Evolutionary conservation across 1,140 invertebrate genomes (phyloP), one percentile per base, ranked within the genome.

Genomic region (Drosophila kohkoa): DNA sequence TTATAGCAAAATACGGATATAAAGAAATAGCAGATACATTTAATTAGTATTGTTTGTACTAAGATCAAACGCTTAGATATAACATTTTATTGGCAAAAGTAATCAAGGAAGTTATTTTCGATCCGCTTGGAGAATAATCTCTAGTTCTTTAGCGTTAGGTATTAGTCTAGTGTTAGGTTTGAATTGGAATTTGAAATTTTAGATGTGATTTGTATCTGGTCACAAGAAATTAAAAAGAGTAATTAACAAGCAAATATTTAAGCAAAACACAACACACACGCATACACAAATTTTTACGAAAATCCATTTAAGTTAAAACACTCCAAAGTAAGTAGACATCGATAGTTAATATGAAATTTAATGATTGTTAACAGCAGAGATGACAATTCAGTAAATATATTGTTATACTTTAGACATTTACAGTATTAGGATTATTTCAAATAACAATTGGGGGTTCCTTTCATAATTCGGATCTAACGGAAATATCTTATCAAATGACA

Each of bases 61-160:
- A 20, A 10, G 13, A 54, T 5, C 20, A 8, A 45, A 10, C 35
- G 2, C 8, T 8, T 10, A 38, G 35, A 38, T 8, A 10, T 10
- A 38, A 3, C 7, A 38, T 38, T 38, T 38, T 10, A 38, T 38
- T 38, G 55, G 77, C 66, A 82, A 80, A 32, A 32, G 70, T 70
- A 75, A 80, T 88, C 74, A 71, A 88, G 80, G 88, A 88, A 87
- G 83, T 80, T 89, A 78, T 51, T 83, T 80, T 80, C 80, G 85
- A 87, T 72, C 80, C 85, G 85, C 73, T 62, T 77, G 60, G 83
- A 28, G 51, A 57, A 63, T 79, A 41, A 62, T 20, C 46, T 16
- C 30, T 10, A 48, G n/a, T 43, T 13, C 67, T 35, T 75, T 76
- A 57, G 45, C 52, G 59, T 52, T 41, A 63, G 46, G 55, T 45